These are phyloP conservation scores for Gallinago stenura DNA, from an alignment of 2,797 vertebrate species.

Conservation along the genomic window DNA sequence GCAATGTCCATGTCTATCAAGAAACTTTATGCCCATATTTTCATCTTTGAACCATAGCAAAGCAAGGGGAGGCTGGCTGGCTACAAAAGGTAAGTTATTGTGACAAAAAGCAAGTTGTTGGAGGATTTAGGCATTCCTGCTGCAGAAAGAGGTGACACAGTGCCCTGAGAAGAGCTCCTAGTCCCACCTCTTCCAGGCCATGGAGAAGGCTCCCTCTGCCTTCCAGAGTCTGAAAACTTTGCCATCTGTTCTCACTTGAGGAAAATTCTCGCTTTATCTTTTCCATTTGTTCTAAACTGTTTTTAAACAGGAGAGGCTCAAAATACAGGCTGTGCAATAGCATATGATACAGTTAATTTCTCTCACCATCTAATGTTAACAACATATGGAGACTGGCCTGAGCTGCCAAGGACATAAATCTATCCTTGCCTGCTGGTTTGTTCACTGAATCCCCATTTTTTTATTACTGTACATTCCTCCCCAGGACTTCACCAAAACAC, in stretches of 20 bases:
- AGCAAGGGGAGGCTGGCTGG: neutral
- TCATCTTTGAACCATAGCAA: neutral
- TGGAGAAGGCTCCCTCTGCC: neutral
- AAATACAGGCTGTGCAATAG: slow-evolving; percentile 17
- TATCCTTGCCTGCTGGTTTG: slow-evolving; percentile 19
- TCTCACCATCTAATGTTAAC: slow-evolving; percentile 31
- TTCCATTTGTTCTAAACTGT: slow-evolving; percentile 21
- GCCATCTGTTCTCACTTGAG: slow-evolving; percentile 46
- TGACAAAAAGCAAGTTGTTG: rapidly evolving
- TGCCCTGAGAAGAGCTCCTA: neutral
- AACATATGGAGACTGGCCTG: slow-evolving; percentile 40
- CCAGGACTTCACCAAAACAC: slow-evolving; percentile 32
- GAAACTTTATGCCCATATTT: neutral
- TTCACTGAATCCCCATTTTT: slow-evolving; percentile 28
- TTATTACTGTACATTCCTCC: slow-evolving; percentile 44
- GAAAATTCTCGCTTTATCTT: slow-evolving; percentile 26
- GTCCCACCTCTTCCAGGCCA: neutral
- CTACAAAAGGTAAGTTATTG: neutral
- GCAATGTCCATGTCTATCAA: neutral
- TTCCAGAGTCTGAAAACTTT: slow-evolving; percentile 7
- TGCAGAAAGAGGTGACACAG: neutral
- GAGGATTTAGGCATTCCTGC: neutral
- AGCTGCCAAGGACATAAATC: slow-evolving; percentile 58
- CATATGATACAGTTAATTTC: slow-evolving; percentile 51
- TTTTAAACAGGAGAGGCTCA: slow-evolving; percentile 35